Evolutionary conservation across 2,888 invertebrate genomes (phyloP).

Genomic region (Drosophila infuscata): DNA sequence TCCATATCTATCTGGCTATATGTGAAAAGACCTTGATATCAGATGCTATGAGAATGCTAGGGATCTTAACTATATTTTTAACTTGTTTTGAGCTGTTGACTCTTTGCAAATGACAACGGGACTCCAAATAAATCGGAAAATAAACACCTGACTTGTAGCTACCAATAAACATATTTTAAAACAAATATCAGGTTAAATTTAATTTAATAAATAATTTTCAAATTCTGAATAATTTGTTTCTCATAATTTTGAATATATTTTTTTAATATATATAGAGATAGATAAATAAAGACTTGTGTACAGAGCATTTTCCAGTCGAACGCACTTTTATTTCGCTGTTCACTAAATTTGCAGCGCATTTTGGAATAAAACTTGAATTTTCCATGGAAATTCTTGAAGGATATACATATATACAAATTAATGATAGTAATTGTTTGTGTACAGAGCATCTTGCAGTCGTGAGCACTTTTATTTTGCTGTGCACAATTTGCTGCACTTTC

Average conservation of each 20-base stretch:
- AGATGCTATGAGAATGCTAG: neutral
- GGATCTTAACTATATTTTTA: neutral
- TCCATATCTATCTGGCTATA: neutral
- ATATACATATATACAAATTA: neutral
- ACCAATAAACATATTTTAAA: neutral
- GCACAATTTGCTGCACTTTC: neutral
- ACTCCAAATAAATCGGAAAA: neutral
- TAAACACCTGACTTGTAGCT: neutral
- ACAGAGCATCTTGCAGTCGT: neutral
- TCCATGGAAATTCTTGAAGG: neutral
- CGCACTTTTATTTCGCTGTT: neutral
- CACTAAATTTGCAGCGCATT: neutral
- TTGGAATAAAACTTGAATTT: rapidly evolving
- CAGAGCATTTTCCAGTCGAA: neutral
- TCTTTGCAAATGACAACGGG: neutral
- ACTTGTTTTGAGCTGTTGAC: neutral
- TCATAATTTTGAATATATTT: too few relatives aligned
- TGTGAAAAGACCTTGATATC: neutral
- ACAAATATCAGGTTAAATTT: neutral
- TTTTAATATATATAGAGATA: too few relatives aligned
- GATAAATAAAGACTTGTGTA: neutral
- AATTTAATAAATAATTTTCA: too few relatives aligned
- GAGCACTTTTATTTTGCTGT: neutral
- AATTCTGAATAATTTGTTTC: too few relatives aligned
- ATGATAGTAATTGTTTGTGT: neutral